Base-by-base conservation (phyloP, 2,797 vertebrate species). In the Dromococcyx pavoninus region DNA sequence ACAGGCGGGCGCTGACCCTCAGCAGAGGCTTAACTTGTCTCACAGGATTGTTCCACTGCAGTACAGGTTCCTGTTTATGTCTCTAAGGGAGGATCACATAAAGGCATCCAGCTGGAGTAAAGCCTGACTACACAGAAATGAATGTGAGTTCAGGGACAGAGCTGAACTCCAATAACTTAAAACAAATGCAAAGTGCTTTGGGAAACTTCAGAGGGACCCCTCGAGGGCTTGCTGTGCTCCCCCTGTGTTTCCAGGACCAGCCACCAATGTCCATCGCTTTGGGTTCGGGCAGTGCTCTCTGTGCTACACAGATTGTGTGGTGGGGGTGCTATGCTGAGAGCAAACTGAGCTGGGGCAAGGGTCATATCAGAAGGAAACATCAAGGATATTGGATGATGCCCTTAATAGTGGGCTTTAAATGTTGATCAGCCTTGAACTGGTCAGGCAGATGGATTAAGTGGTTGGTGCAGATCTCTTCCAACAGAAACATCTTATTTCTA, bases 151-250 rank as follows among this genome's bases (percentile, higher is more conserved):
- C 32, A 51, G 54, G 67, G 58, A 37, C n/a, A 58, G 74, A 86
- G 44, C 27, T 41, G 8, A 41, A 27, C 28, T 48, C 33, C 7
- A 22, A 2, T 25, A 53, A 54, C 56, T 86, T 64, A 48, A 58
- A 88, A 25, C 9, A 18, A 48, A 62, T 58, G 8, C 33, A 71
- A 72, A 53, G 13, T 39, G 50, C 39, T 67, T 58, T n/a, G 54
- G 58, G 30, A 56, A 70, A 58, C 53, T 51, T 23, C 69, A 48
- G 48, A 44, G 62, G 30, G 14, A 8, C 8, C 12, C 18, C 62
- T 58, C 0, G 1, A 39, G 18, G 15, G 13, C 17, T 48, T 0
- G 0, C 35, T 13, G 23, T 19, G 22, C 60, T 72, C 30, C n/a
- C 57, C n/a, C n/a, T n/a, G 0, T 19, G n/a, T 9, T 7, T 33